Evolutionary conservation across 2,113 vertebrate species (phyloP), one percentile per base, ranked within the genome.

Genomic region (Rana temporaria): DNA sequence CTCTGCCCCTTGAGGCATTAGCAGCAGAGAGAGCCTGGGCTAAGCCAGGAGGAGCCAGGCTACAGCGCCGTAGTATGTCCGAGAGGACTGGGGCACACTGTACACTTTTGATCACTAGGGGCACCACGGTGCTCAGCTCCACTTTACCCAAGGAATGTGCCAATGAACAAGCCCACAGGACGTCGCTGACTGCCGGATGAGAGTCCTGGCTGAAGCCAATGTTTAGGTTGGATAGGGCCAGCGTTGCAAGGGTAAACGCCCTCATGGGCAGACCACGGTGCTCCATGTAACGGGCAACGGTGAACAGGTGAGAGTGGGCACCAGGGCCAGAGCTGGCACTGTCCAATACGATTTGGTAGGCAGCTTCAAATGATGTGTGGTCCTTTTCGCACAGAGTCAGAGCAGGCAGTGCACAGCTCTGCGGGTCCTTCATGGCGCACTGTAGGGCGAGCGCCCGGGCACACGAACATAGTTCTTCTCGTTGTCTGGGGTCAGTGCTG

Each of bases 121-220:
- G 91, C 2, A 92, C 90, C 0, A 92, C 69, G 9, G 71, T 34
- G 34, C 63, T 20, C 22, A 82, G 52, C 80, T 92, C 91, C 0
- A 86, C 88, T 62, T 91, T 90, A 22, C 91, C 91, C 82, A 92
- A 85, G 0, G 91, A 91, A 80, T 91, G 91, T 85, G 91, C 92
- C 66, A 92, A 89, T 0, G 90, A 91, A 81, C 91, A 92, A 68
- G 91, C 88, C 91, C 91, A 92, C 57, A 92, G 91, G 63, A 92
- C 91, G 0, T 92, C 90, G 0, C 89, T 92, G 84, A 92, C 89
- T 0, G 91, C 91, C 0, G 91, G 90, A 81, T 92, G 91, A 62
- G 91, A 88, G 86, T 92, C 91, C 84, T 92, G 91, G 84, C 90
- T 91, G 85, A 90, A 92, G 67, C 90, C 89, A 0, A 92, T 91